These are phyloP conservation scores for Petroica traversi DNA, from an alignment of 2,113 vertebrate genomes.

Conservation along the genomic window DNA sequence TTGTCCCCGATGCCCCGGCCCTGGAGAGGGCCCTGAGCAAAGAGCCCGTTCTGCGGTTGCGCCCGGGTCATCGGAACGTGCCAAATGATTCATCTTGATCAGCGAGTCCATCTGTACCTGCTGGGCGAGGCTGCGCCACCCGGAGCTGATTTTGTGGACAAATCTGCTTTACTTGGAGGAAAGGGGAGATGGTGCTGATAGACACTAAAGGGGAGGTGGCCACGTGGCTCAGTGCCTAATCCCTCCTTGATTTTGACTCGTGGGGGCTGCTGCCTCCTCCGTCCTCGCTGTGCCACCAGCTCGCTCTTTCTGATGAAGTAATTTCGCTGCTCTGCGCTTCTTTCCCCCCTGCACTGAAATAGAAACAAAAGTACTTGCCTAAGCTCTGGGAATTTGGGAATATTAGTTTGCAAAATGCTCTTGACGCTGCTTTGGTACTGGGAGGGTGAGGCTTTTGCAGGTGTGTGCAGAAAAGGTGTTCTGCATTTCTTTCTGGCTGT, in stretches of 20 bases:
- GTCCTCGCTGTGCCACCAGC: accelerated
- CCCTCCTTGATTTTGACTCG: background rate
- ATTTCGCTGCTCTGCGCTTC: background rate
- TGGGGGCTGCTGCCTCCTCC: background rate
- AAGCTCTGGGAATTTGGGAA: background rate
- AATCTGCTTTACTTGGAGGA: slow-evolving; percentile 34
- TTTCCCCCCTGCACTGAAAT: background rate
- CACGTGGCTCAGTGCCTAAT: background rate
- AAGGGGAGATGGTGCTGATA: background rate
- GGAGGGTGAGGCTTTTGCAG: background rate
- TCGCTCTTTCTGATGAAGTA: background rate
- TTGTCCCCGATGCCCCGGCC: background rate
- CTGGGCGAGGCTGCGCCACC: slow-evolving; percentile 35
- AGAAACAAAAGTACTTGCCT: background rate
- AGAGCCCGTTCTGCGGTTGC: background rate
- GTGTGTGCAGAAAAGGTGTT: background rate
- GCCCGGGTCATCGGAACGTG: background rate
- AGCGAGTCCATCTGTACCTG: slow-evolving; percentile 62
- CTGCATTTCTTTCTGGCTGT: background rate
- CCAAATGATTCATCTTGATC: slow-evolving; percentile 60
- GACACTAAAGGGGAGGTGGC: background rate
- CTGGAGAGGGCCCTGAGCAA: background rate
- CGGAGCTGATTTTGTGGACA: slow-evolving; percentile 18
- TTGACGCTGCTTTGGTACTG: background rate
- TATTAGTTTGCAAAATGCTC: background rate